Evolutionary conservation across 2,113 vertebrate genomes (phyloP).

Genomic region (Butorides virescens): DNA sequence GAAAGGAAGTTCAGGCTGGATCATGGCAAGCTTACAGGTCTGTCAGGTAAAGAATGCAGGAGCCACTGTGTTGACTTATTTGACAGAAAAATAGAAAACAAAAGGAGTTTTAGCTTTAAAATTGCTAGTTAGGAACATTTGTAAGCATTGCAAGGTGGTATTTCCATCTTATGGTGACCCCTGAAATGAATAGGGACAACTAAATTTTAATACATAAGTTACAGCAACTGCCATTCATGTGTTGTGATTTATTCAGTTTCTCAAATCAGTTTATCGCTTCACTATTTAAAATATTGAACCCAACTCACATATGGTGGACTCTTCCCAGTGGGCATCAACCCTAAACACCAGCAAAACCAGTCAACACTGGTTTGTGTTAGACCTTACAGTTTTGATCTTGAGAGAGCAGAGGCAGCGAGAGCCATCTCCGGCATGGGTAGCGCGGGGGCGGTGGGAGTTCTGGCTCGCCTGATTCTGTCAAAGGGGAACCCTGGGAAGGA

Average conservation of each 20-base stretch:
- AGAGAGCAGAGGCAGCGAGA: rapidly evolving
- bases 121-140: not conserved
- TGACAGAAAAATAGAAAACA: not conserved
- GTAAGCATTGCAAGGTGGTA: not conserved
- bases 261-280: not conserved
- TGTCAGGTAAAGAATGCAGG: not conserved
- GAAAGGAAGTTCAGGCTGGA: not conserved
- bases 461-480: not conserved
- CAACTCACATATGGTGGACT: not conserved
- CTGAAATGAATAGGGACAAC: not conserved
- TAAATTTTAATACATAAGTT: not conserved
- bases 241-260: not conserved
- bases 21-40: not conserved
- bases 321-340: not conserved
- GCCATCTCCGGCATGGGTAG: not conserved
- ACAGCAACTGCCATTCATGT: not conserved
- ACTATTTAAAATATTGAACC: not conserved
- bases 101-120: not conserved
- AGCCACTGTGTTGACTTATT: not conserved
- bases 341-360: not conserved
- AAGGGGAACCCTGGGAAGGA: not conserved
- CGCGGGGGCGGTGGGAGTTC: rapidly evolving
- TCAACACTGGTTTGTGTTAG: not conserved
- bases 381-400: not conserved
- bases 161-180: not conserved